Base-by-base conservation (phyloP, 2,888 invertebrate species). In the Drosophila greeni region DNA sequence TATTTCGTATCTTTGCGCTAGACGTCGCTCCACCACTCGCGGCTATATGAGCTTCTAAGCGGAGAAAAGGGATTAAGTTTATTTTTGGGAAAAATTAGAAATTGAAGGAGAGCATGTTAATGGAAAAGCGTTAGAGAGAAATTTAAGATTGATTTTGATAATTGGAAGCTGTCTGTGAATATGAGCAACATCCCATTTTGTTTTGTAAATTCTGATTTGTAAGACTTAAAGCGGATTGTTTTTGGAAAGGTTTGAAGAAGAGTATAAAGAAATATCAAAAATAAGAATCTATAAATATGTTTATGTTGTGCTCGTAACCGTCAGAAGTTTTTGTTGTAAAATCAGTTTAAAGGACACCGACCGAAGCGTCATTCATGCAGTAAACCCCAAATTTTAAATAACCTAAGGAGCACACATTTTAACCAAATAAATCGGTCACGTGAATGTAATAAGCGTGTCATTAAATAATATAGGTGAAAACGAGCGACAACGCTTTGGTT, bases 1-100 rank as follows among this genome's bases (percentile, higher is more conserved):
- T 75, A 92, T 95, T 76, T 97, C 96, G 43, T 99, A 99, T 90
- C 92, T 99, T 73, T 93, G 97, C 86, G 98, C 96, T 65, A 95
- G 99, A 85, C 92, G 95, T 86, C 93, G 95, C 86, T 93, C 93
- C 86, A 94, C 93, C 87, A 93, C 94, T 53, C 91, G 94, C 77
- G 97, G 97, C 34, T 97, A 97, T 89, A 68, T 82, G 84, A 82
- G 81, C 70, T 82, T 82, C 66, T 82, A 82, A 74, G 14, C 12
- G 29, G 3, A 45, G 29, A 14, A n/a, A 40, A 52, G 45, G 36
- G 3, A 8, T 34, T 37, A 36, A 31, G n/a, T 7, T 53, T 48
- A 20, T 31, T 18, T 26, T 59, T 51, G n/a, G 20, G 37, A 24
- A 51, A n/a, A 34, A 11, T 49, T 65, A 20, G 36, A 31, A 47